A percentile compares a stretch with the other conserved stretches of the same genome.
These are phyloP conservation scores for Phalacrocorax carbo DNA, from an alignment of 2,113 vertebrate species.

Conservation along the genomic window DNA sequence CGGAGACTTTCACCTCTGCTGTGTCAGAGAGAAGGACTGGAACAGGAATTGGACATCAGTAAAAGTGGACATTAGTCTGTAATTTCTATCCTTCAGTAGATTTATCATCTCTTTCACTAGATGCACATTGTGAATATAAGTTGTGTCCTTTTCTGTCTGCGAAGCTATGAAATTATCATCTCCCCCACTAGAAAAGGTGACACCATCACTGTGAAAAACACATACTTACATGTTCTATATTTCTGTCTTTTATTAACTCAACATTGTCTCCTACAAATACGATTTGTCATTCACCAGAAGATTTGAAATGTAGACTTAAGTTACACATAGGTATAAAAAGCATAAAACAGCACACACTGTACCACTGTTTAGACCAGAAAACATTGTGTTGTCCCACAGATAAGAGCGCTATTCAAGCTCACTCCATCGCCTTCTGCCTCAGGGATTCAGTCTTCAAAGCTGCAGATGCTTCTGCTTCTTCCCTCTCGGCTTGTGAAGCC, in stretches of 20 bases:
- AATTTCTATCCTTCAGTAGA: conserved; percentile 73
- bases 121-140: conserved; percentile 49
- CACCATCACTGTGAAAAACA: conserved; percentile 51
- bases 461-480: conserved; percentile 45
- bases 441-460: conserved; percentile 26
- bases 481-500: not conserved
- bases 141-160: conserved; percentile 37
- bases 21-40: not conserved
- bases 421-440: conserved; percentile 10
- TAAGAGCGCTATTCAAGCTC: conserved; percentile 33
- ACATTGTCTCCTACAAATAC: conserved; percentile 71
- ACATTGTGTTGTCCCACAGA: conserved; percentile 49
- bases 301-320: conserved; percentile 73
- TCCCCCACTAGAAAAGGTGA: not conserved
- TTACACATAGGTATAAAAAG: conserved; percentile 76
- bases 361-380: conserved; percentile 63
- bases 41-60: not conserved
- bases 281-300: conserved; percentile 71
- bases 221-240: conserved; percentile 50
- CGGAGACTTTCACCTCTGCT: not conserved
- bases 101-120: conserved; percentile 74
- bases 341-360: conserved; percentile 65
- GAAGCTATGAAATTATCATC: conserved; percentile 26
- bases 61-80: conserved; percentile 44
- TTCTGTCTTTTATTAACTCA: conserved; percentile 73